Evolutionary conservation across 2,888 invertebrate genomes (phyloP).

Genomic region (Neoitamus cyanurus): DNA sequence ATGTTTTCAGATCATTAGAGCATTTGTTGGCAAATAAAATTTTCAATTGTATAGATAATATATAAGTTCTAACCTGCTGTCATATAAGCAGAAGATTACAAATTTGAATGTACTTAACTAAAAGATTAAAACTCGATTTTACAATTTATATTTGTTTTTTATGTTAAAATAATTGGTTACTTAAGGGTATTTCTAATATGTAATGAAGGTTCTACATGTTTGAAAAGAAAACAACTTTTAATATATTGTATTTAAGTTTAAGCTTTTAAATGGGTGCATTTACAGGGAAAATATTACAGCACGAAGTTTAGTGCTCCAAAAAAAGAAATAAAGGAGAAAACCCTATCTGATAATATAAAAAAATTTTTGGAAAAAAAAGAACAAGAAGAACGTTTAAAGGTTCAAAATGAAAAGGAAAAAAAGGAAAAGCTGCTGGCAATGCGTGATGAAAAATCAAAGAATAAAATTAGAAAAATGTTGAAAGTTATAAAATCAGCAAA

Average conservation of each 20-base stretch:
- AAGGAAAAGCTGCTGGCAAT: slow-evolving; percentile 74
- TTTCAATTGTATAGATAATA: too few species aligned
- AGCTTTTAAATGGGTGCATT: too few species aligned
- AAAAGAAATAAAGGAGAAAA: slow-evolving; percentile 76
- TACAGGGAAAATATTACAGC: slow-evolving; percentile 74
- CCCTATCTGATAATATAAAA: slow-evolving; percentile 81
- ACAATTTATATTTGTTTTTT: too few species aligned
- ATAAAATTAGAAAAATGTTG: slow-evolving; percentile 81
- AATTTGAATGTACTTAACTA: too few species aligned
- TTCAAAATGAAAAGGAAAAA: slow-evolving; percentile 73
- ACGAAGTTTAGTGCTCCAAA: slow-evolving; percentile 86
- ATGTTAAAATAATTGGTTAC: too few species aligned
- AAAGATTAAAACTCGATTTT: too few species aligned
- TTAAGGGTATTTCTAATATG: too few species aligned
- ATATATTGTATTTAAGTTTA: background rate
- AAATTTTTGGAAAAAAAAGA: slow-evolving; percentile 86
- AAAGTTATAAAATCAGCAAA: slow-evolving; percentile 91
- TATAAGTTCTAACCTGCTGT: too few species aligned
- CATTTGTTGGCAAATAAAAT: too few species aligned
- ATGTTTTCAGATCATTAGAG: too few species aligned
- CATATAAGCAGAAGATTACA: too few species aligned
- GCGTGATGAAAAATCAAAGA: slow-evolving; percentile 78
- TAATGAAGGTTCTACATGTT: too few species aligned
- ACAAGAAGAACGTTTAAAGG: slow-evolving; percentile 78
- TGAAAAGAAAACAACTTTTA: background rate